Evolutionary conservation across 2,113 vertebrate species (phyloP).

Genomic region (Caloenas nicobarica): DNA sequence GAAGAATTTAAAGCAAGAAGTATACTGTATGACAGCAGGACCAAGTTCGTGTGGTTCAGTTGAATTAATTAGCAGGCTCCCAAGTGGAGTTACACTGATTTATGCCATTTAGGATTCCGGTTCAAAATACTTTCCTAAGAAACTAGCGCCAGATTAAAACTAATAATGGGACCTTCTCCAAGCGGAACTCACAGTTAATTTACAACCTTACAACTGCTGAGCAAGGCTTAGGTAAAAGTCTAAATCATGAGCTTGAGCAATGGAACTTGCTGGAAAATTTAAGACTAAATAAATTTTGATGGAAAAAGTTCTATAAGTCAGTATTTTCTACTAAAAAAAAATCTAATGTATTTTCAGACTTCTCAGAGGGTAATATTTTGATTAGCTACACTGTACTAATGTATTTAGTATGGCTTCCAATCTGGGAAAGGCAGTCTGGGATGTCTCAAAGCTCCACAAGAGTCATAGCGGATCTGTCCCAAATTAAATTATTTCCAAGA

Average conservation of each 20-base stretch:
- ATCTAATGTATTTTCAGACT: neutral
- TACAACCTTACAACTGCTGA: neutral
- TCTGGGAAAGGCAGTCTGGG: neutral
- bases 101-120: neutral
- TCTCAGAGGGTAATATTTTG: neutral
- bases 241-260: neutral
- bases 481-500: neutral
- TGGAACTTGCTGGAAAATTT: neutral
- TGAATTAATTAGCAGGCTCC: neutral
- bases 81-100: neutral
- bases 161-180: neutral
- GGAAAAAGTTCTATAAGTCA: neutral
- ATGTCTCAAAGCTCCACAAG: neutral
- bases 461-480: neutral
- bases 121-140: neutral
- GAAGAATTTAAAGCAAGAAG: constrained; percentile 15
- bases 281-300: neutral
- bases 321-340: neutral
- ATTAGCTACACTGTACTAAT: neutral
- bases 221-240: neutral
- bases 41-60: neutral
- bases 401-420: neutral
- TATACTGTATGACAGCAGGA: neutral
- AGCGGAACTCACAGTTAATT: neutral
- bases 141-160: neutral